Evolutionary conservation across 2,113 vertebrate genomes (phyloP).

Genomic region (Sylvia atricapilla): DNA sequence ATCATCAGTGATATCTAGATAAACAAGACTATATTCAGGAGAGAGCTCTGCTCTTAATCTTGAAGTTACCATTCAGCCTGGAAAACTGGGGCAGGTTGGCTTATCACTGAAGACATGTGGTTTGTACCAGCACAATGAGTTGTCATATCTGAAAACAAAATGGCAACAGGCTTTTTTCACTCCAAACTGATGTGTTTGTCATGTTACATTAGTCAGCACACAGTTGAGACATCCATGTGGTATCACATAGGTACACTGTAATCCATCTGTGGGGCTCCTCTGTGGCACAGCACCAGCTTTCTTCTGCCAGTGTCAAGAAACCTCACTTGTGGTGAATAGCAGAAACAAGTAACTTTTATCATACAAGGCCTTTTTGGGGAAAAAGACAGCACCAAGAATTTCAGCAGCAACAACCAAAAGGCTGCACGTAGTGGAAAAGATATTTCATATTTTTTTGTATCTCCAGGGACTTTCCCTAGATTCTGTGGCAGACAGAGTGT

Average conservation of each 20-base stretch:
- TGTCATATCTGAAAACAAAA: not conserved
- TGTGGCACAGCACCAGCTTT: not conserved
- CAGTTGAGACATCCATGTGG: not conserved
- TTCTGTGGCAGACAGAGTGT: slow-evolving; percentile 49
- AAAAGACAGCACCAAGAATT: slow-evolving; percentile 41
- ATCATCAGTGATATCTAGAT: not conserved
- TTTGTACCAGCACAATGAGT: not conserved
- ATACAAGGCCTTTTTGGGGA: slow-evolving; percentile 18
- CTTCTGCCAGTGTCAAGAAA: not conserved
- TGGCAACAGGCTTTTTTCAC: not conserved
- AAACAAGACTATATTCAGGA: slow-evolving; percentile 30
- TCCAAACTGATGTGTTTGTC: not conserved
- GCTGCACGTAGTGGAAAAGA: slow-evolving; percentile 14
- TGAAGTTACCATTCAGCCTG: not conserved
- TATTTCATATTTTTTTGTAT: slow-evolving; percentile 41
- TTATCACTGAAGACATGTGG: not conserved
- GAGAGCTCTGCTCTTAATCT: not conserved
- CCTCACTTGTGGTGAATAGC: slow-evolving; percentile 1
- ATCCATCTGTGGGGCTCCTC: not conserved
- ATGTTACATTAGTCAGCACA: not conserved
- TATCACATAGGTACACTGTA: not conserved
- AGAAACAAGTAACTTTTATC: not conserved
- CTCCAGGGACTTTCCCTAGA: slow-evolving; percentile 59
- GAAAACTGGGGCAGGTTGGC: not conserved
- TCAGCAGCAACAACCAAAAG: slow-evolving; percentile 53